These are phyloP conservation scores for Lanius collurio DNA, from an alignment of 2,113 vertebrate genomes.

Conservation along the genomic window DNA sequence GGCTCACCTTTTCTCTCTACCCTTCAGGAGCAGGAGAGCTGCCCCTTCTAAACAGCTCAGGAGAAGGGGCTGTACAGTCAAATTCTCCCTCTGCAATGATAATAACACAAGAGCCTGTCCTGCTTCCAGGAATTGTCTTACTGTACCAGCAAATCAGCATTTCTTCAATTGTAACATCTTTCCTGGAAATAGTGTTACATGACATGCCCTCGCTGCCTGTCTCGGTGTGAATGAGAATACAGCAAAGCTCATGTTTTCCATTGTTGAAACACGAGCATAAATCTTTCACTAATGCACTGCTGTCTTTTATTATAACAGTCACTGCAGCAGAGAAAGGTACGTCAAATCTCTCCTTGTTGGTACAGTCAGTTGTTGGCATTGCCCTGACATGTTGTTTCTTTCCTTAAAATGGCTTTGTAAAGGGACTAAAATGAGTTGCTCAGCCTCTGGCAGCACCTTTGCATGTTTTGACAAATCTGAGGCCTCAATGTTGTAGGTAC, in stretches of 20 bases:
- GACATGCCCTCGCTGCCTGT: constrained; percentile 66
- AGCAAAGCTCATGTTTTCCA: constrained; percentile 70
- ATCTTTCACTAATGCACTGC: constrained; percentile 78
- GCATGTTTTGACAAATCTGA: constrained; percentile 63
- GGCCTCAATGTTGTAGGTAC: constrained; percentile 7
- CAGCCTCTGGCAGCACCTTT: constrained; percentile 65
- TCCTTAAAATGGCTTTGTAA: constrained; percentile 54
- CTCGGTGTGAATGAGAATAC: constrained; percentile 63
- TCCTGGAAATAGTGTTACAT: constrained; percentile 74
- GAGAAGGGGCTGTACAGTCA: not conserved
- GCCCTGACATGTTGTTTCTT: constrained; percentile 68
- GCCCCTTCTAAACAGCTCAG: not conserved
- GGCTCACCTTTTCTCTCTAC: constrained; percentile 29
- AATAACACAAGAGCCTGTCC: constrained; percentile 43
- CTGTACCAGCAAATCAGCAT: constrained; percentile 67
- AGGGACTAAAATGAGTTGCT: constrained; percentile 56
- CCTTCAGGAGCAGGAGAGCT: not conserved
- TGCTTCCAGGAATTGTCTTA: constrained; percentile 70
- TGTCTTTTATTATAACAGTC: constrained; percentile 67
- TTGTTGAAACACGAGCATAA: constrained; percentile 75
- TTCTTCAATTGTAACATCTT: constrained; percentile 67
- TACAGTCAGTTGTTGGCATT: constrained; percentile 59
- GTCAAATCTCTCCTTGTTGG: constrained; percentile 58
- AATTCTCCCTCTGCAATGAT: not conserved
- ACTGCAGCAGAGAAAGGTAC: constrained; percentile 47